Evolutionary conservation across 2,113 vertebrate species (phyloP).

Genomic region (Canis aureus): DNA sequence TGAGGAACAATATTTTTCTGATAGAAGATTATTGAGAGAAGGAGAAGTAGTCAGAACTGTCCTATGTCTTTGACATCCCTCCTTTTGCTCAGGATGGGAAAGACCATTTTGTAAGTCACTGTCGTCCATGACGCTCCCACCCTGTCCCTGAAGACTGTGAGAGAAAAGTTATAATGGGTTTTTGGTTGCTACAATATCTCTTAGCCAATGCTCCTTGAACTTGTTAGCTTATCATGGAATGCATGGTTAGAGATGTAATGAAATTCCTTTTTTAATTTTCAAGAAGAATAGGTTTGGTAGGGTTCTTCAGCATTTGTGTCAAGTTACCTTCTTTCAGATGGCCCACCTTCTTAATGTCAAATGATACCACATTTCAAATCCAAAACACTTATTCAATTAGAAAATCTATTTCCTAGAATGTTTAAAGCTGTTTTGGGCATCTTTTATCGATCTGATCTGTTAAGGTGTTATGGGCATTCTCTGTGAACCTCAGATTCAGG

Average conservation of each 20-base stretch:
- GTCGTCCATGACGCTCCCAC: no score
- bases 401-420: not conserved
- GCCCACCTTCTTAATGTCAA: not conserved
- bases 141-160: not conserved
- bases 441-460: not conserved
- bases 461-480: not conserved
- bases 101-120: not conserved
- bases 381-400: not conserved
- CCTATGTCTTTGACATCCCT: not conserved
- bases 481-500: not conserved
- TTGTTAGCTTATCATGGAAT: not conserved
- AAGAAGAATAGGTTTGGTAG: not conserved
- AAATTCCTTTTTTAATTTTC: not conserved
- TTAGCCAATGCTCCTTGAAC: not conserved
- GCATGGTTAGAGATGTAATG: not conserved
- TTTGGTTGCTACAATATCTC: not conserved
- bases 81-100: not conserved
- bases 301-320: not conserved
- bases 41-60: not conserved
- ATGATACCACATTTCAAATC: conserved; percentile 37
- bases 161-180: not conserved
- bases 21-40: not conserved
- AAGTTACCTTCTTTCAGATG: not conserved
- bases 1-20: not conserved
- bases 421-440: not conserved